Evolutionary conservation across 2,113 vertebrate genomes (phyloP).

Genomic region (Heliornis fulica): DNA sequence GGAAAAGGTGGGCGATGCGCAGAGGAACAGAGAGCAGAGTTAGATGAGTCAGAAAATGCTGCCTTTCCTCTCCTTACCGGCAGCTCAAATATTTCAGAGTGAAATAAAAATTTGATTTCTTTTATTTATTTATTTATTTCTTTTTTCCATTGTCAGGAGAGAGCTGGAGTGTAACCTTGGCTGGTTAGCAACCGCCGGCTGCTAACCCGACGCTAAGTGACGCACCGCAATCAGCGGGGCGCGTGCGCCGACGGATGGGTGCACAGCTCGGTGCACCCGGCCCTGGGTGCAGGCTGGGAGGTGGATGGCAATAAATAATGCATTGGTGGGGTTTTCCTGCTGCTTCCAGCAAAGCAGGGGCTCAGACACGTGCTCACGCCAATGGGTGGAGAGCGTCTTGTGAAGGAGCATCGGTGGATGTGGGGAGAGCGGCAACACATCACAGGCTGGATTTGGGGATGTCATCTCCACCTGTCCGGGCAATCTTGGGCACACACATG

Average conservation of each 20-base stretch:
- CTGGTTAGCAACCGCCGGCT: neutral
- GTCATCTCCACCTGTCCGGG: neutral
- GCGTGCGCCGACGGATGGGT: rapidly evolving
- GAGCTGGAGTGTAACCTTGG: neutral
- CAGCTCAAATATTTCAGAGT: neutral
- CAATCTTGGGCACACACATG: rapidly evolving
- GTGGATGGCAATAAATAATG: neutral
- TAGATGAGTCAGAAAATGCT: constrained; percentile 69
- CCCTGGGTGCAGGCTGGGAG: neutral
- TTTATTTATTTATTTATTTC: no score
- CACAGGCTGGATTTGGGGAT: neutral
- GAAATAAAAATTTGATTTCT: neutral
- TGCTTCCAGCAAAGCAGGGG: neutral
- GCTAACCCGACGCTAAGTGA: neutral
- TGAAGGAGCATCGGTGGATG: neutral
- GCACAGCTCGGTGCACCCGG: neutral
- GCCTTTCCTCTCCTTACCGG: constrained; percentile 1
- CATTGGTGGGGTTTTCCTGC: rapidly evolving
- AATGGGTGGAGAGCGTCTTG: neutral
- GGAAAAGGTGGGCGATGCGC: constrained; percentile 64
- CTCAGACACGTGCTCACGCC: rapidly evolving
- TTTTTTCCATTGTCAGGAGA: neutral
- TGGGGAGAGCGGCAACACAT: neutral
- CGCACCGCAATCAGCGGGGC: rapidly evolving
- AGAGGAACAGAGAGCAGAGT: constrained; percentile 49